Evolutionary conservation across 2,888 invertebrate species (phyloP), one percentile per base, ranked within the genome.

Genomic region (Ephialtes manifestator): DNA sequence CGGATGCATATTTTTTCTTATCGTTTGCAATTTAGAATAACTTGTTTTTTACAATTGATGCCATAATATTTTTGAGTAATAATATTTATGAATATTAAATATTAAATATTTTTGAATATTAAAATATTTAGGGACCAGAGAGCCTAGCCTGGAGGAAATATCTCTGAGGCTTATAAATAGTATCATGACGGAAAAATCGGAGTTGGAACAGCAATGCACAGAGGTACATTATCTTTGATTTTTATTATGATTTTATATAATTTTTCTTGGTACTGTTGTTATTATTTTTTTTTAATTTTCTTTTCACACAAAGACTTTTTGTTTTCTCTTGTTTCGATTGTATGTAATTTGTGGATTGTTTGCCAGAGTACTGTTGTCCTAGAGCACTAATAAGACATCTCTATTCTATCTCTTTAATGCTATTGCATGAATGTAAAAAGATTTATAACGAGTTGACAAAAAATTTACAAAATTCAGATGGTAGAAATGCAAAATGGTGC

Each of bases 131-230:
- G 93, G 88, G 65, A 89, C 89, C 20, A 90, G 85, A 79, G 92
- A 94, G 46, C 94, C 96, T 28, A 97, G 97, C 90, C 94, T 97
- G 87, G 97, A 97, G 91, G 97, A 97, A 92, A 97, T 97, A 89
- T 97, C 97, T 0, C 94, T 97, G 39, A 96, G 96, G 93, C 93
- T 97, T 80, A 96, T 96, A 48, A 96, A 96, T 87, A 96, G 96
- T 92, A 96, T 96, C 88, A 95, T 96, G 88, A 95, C 96, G 92
- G 96, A 96, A 89, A 97, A 97, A 90, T 95, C 95, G 60, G 96
- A 97, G 91, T 92, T 97, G 60, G 96, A 97, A 85, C 95, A 96
- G 80, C 96, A 97, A 89, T 96, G 95, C 94, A 95, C 96, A 84
- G 91, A 94, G 87, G 94, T 94, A 90, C 85, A 63, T 77, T 80